Base-by-base conservation (phyloP, 2,888 invertebrate species). In the Eupeodes latifasciatus region DNA sequence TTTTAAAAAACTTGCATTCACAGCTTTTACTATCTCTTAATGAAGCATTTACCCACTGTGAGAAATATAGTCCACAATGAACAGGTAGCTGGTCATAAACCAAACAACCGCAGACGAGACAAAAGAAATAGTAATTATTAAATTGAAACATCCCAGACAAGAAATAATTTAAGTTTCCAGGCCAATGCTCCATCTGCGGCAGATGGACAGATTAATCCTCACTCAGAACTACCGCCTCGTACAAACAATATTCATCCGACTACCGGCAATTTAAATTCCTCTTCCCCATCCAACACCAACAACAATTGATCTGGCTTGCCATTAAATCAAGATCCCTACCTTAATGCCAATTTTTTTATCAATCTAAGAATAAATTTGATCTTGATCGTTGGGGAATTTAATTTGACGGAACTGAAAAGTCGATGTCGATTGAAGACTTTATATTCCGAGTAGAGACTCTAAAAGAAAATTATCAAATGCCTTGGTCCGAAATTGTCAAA, bases 341-440 rank as follows among this genome's bases (percentile, higher is more conserved):
- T 47, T 47, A 47, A 47, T 47, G 47, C 47, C 4, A 51, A 51
- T n/a, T 51, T 51, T 51, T 51, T 49, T 12, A 49, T 49, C 49
- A 49, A 49, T 49, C 49, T 49, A 49, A 14, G 14, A 49, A 49
- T 12, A 49, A 49, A 49, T 49, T 49, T 49, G 49, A 36, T 36
- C 36, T 36, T 36, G 36, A 36, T 36, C 36, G 36, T 36, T 36
- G 36, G 36, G 36, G 36, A 36, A 36, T 36, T 36, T 1, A 36
- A 36, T 36, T 36, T 27, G 72, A 74, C 14, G 72, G 72, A 61
- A 74, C 47, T 14, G 47, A 59, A 27, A 74, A 61, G 12, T 44
- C 40, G 5, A 57, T 72, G 14, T 72, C 75, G n/a, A 51, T 75
- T 14, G 51, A 75, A 62, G 62, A 75, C 16, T 75, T 62, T 16